Evolutionary conservation across 2,888 invertebrate species (phyloP), one percentile per base, ranked within the genome.

Genomic region (Dasysyrphus tricinctus): DNA sequence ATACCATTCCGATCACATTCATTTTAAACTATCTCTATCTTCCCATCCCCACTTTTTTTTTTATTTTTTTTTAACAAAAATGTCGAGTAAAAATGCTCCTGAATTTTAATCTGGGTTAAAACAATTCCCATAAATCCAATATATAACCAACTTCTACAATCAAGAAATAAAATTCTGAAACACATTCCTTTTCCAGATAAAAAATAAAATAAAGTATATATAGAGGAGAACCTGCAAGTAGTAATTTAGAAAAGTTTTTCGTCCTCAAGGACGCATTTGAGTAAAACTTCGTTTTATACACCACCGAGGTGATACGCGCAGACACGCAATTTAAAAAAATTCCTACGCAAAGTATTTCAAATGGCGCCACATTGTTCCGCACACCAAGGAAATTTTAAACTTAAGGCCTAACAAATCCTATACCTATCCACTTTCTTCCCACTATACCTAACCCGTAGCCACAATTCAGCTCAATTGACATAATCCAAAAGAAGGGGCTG

Each of bases 341-440:
- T 81, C 77, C 72, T 65, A 72, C 32, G 76, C 76, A 81, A 70
- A 76, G 72, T 42, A 77, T 77, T 72, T 77, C 42, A 77, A 81
- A 81, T 65, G 81, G 81, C 81, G 81, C 81, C 81, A 81, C 77
- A 81, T 72, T 72, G 77, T 70, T 72, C 37, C 42, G 34, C 70
- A 81, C 70, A 72, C 70, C 65, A 77, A 81, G 32, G 54, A 69
- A 81, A 77, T 14, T 1, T 29, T 14, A 69, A 69, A 77, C 80
- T 32, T 49, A 34, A 61, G 39, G 24, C 51, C 39, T 54, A 54
- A 72, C 70, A 51, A 65, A 81, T 47, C 76, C 63, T 24, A 24
- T 24, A 24, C 24, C 24, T 24, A 24, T 3, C 24, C 24, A 24
- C 24, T 24, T 2, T n/a, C n/a, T 24, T 2, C 24, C 24, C 24